Evolutionary conservation across 2,113 vertebrate genomes (phyloP).

Genomic region (Euleptes europaea): DNA sequence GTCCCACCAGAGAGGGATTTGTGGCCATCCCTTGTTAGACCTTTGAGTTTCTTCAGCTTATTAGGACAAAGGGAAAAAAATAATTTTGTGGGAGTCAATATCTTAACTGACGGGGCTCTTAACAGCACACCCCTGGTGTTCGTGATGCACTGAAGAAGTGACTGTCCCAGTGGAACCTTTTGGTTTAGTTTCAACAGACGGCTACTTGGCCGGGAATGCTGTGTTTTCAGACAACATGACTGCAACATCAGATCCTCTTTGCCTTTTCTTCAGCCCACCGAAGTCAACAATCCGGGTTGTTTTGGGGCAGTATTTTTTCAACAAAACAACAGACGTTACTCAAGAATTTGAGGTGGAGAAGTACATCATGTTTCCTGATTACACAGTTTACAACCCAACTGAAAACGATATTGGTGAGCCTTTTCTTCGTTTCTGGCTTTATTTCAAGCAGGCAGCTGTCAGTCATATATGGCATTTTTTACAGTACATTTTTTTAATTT

Average conservation of each 20-base stretch:
- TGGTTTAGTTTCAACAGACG: neutral
- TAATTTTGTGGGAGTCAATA: too few relatives aligned
- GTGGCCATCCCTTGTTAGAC: too few relatives aligned
- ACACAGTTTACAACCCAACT: conserved; percentile 84
- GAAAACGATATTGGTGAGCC: conserved; percentile 91
- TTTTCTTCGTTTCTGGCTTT: conserved; percentile 12
- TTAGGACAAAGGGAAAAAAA: too few relatives aligned
- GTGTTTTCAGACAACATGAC: neutral
- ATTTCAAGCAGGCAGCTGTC: neutral
- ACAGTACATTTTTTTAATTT: too few relatives aligned
- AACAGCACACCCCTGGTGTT: too few relatives aligned
- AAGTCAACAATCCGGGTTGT: conserved; percentile 83
- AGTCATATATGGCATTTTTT: neutral
- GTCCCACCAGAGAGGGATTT: too few relatives aligned
- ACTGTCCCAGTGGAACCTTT: too few relatives aligned
- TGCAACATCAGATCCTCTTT: conserved; percentile 17
- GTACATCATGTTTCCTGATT: conserved; percentile 82
- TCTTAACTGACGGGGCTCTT: too few relatives aligned
- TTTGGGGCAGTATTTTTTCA: conserved; percentile 91
- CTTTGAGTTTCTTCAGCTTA: too few relatives aligned
- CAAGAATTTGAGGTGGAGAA: conserved; percentile 84
- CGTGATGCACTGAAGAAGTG: too few relatives aligned
- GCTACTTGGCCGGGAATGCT: neutral
- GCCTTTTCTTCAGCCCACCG: conserved; percentile 76
- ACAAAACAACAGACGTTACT: conserved; percentile 80